phyloP scores from a whole-genome alignment of 1,140 invertebrate species.

The Brachionus angularis region DNA sequence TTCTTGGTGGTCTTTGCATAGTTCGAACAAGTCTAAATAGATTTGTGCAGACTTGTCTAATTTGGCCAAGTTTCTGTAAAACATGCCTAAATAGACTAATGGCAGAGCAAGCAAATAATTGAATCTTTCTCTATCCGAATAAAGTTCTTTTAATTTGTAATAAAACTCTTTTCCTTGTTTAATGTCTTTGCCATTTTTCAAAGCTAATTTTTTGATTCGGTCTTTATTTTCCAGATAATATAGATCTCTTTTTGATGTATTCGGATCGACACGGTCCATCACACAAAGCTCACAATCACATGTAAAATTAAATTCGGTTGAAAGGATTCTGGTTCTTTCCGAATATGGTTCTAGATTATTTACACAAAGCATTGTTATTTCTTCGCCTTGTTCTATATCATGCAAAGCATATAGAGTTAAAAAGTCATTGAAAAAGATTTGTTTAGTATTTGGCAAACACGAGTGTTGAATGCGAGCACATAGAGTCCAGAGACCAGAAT shows the following conservation, averaged over 20 bases:
- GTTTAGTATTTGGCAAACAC: slow-evolving; percentile 8
- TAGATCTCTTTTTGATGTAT: background rate
- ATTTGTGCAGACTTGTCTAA: slow-evolving; percentile 20
- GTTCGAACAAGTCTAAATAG: background rate
- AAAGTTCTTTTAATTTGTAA: background rate
- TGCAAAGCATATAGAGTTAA: background rate
- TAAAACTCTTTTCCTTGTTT: background rate
- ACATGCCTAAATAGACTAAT: background rate
- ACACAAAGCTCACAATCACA: slow-evolving; percentile 18
- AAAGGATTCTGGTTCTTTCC: background rate
- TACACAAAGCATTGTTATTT: background rate
- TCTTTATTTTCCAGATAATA: background rate
- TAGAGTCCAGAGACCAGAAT: background rate
- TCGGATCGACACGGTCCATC: background rate
- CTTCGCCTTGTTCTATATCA: background rate
- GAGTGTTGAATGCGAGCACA: background rate
- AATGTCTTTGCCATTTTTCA: background rate
- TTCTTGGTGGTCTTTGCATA: slow-evolving; percentile 23
- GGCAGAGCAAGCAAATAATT: background rate
- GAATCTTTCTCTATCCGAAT: background rate
- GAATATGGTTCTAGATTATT: background rate
- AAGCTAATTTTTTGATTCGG: background rate
- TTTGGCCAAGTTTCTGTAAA: slow-evolving; percentile 1
- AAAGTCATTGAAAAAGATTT: slow-evolving; percentile 4
- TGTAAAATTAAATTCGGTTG: background rate